Conservation (phyloP, 2,113 vertebrate species). For the Poeciliopsis prolifica region DNA sequence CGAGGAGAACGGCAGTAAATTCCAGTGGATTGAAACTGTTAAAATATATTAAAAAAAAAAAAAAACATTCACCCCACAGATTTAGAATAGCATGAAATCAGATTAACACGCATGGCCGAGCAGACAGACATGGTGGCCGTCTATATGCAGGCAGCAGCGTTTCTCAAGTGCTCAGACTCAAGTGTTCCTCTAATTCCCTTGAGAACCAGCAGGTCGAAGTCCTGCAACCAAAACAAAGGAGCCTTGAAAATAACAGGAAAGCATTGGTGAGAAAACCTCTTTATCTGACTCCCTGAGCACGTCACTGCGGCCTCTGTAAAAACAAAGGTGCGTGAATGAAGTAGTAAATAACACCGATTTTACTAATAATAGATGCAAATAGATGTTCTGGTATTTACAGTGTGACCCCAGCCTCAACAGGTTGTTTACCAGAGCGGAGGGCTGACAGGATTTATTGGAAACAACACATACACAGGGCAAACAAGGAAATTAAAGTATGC, state of each 20-base stretch:
- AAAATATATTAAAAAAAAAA: background rate
- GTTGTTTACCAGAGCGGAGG: slow-evolving; percentile 86
- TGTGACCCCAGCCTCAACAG: slow-evolving; percentile 83
- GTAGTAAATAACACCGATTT: slow-evolving; percentile 95
- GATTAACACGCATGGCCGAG: background rate
- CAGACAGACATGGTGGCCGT: slow-evolving; percentile 52
- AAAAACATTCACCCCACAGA: background rate
- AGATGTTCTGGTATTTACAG: slow-evolving; percentile 88
- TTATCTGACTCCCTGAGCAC: slow-evolving; percentile 95
- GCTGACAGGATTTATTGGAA: slow-evolving; percentile 83
- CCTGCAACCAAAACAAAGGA: slow-evolving; percentile 94
- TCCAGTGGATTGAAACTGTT: background rate
- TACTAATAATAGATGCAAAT: slow-evolving; percentile 88
- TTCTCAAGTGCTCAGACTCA: slow-evolving; percentile 45
- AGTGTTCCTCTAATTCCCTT: slow-evolving; percentile 87
- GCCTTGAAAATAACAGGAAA: slow-evolving; percentile 97
- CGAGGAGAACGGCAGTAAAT: no score
- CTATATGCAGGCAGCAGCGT: slow-evolving; percentile 26
- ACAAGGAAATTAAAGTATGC: slow-evolving; percentile 84
- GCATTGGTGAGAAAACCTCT: slow-evolving; percentile 99
- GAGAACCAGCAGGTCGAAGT: slow-evolving; percentile 88
- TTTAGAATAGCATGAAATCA: background rate
- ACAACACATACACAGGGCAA: slow-evolving; percentile 80
- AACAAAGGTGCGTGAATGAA: slow-evolving; percentile 94
- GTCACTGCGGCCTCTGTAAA: slow-evolving; percentile 89